These are phyloP conservation scores for Budorcas taxicolor DNA, from an alignment of 2,113 vertebrate genomes.

Conservation along the genomic window DNA sequence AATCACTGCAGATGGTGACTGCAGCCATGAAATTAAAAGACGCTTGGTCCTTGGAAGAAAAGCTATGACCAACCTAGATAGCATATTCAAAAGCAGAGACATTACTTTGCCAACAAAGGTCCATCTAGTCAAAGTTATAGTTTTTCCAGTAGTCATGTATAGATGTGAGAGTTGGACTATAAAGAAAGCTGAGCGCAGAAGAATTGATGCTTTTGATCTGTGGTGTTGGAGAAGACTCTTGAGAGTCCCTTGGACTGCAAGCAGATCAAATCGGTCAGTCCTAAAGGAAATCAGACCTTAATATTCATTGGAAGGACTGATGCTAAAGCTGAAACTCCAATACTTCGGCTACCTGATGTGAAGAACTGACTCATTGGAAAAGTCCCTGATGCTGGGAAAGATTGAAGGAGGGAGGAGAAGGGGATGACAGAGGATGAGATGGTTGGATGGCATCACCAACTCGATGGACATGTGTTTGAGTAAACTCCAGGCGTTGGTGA, in stretches of 20 bases:
- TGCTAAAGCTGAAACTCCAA: not conserved
- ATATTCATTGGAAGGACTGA: not conserved
- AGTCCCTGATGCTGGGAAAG: not conserved
- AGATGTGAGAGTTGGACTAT: not conserved
- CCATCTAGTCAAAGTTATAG: not conserved
- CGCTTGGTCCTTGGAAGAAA: not conserved
- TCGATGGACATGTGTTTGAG: not conserved
- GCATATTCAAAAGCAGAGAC: not conserved
- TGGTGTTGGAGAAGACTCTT: not conserved
- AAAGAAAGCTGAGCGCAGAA: not conserved
- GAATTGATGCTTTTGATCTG: not conserved
- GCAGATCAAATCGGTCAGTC: not conserved
- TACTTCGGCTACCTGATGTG: not conserved
- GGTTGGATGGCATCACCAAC: not conserved
- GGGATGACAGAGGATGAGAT: not conserved
- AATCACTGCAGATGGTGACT: not conserved
- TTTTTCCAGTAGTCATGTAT: not conserved
- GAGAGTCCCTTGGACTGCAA: not conserved
- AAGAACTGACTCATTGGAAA: not conserved
- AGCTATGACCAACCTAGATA: not conserved
- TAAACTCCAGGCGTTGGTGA: rapidly evolving
- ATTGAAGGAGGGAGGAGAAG: not conserved
- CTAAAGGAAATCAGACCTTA: not conserved
- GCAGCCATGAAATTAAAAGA: not conserved
- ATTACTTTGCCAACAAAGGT: not conserved